Evolutionary conservation across 2,888 invertebrate species (phyloP), one percentile per base, ranked within the genome.

Genomic region (Drosophila koepferae): DNA sequence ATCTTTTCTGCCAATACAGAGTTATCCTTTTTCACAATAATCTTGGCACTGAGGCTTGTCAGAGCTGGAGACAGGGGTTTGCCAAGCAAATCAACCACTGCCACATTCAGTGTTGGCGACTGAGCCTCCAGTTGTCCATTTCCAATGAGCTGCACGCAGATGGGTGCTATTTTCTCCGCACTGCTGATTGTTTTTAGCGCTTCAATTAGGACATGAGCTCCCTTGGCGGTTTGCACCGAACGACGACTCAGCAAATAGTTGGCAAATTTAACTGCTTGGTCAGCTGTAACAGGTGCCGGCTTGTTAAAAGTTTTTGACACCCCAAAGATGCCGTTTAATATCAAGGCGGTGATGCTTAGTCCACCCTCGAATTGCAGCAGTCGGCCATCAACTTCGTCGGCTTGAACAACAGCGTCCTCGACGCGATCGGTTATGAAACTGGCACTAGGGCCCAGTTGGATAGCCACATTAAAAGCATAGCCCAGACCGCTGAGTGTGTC

Each of bases 361-460:
- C 98, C 98, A 38, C 98, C 97, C 92, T 99, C 99, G 93, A 98
- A 99, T 94, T 99, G 97, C 73, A 98, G 94, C 86, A 96, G 96
- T 88, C 95, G 95, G 14, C 97, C 96, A 93, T 99, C 97, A 6
- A 98, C 96, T 94, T 99, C 99, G 93, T 99, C 99, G 2, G 99
- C 99, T 90, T 99, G 98, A 4, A 97, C 96, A 70, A 99, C 94
- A n/a, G 97, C 96, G 92, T 98, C 98, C 93, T 98, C 98, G 31
- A 98, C 96, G 62, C 97, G 95, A 70, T 97, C 95, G 49, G 95
- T 95, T 49, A 95, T 94, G 90, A 95, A 95, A 54, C 94, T 94
- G 18, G 96, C 96, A 92, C 94, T 93, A 1, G 93, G 67, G 0
- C 94, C 95, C 80, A 98, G 94, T 77, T 96, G 95, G 51, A 97